Base-by-base conservation (phyloP, 2,888 invertebrate genomes). In the Tuta absoluta region DNA sequence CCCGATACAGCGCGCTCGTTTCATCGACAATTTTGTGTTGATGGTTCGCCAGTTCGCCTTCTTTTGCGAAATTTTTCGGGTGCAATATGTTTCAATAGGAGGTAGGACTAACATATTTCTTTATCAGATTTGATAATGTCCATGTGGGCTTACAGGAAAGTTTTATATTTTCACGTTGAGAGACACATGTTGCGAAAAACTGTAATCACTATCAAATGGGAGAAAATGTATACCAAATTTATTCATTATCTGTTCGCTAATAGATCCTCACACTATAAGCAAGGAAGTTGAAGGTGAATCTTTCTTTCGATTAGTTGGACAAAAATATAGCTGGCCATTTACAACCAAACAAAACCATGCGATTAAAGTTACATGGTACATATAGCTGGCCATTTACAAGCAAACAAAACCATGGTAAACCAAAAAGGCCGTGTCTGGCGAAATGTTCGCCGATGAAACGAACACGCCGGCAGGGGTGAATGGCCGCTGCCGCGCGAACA, bases 401-500 rank as follows among this genome's bases (percentile, higher is more conserved):
- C n/a, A n/a, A 17, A 45, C 8, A n/a, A 17, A 45, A 17, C n/a
- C n/a, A n/a, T n/a, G n/a, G n/a, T n/a, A n/a, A n/a, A n/a, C n/a
- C n/a, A 11, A 23, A 23, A 24, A 23, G 12, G 24, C 24, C 12
- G 24, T 12, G 51, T 53, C 61, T 61, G 49, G 49, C 33, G 61
- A 49, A 61, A 61, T 23, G 53, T 28, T 45, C 48, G 57, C 14
- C 58, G 21, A 62, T 51, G 62, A 51, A 65, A 65, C 62, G 65
- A 62, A 49, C 66, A 69, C 68, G 69, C 68, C 66, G 45, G 24
- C 2, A 37, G 68, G 64, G 69, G 69, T 69, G 67, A 68, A 65
- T 63, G 69, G 23, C 65, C 70, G 63, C 66, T 69, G 21, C 63
- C 70, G 63, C 66, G 68, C 63, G 71, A 79, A 86, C 87, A 85